Evolutionary conservation across 2,797 vertebrate genomes (phyloP).

Genomic region (Coendou prehensilis): DNA sequence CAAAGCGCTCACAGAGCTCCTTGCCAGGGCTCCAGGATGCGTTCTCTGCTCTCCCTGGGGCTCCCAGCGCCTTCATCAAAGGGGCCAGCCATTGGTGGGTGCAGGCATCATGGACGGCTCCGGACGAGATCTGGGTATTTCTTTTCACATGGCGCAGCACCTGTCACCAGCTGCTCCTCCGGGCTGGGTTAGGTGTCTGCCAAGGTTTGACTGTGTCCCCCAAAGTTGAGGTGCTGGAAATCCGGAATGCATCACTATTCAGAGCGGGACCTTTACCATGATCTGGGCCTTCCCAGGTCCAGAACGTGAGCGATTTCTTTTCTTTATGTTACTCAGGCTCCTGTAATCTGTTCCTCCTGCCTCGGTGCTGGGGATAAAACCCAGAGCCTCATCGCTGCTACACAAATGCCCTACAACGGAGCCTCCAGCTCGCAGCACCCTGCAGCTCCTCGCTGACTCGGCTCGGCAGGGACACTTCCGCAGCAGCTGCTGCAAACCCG

Average conservation of each 20-base stretch:
- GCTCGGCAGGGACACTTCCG: background rate
- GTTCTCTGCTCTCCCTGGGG: background rate
- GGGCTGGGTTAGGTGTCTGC: background rate
- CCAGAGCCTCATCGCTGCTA: background rate
- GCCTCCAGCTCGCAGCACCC: too few species aligned
- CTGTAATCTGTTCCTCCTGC: background rate
- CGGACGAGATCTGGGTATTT: accelerated
- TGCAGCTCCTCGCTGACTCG: background rate
- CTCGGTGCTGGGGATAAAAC: background rate
- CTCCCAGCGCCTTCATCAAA: background rate
- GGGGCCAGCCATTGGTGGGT: background rate
- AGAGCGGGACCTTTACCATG: background rate
- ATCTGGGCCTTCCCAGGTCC: background rate
- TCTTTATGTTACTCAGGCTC: too few species aligned
- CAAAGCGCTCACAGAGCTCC: background rate
- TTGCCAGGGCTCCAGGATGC: background rate
- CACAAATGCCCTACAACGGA: background rate
- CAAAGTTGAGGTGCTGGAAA: too few species aligned
- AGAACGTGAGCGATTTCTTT: background rate
- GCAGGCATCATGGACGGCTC: too few species aligned
- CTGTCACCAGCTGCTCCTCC: background rate
- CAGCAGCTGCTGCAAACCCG: background rate
- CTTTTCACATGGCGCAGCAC: background rate
- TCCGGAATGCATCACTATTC: background rate
- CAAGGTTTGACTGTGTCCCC: background rate